Evolutionary conservation across 2,113 vertebrate species (phyloP).

Genomic region (Puntigrus tetrazona): DNA sequence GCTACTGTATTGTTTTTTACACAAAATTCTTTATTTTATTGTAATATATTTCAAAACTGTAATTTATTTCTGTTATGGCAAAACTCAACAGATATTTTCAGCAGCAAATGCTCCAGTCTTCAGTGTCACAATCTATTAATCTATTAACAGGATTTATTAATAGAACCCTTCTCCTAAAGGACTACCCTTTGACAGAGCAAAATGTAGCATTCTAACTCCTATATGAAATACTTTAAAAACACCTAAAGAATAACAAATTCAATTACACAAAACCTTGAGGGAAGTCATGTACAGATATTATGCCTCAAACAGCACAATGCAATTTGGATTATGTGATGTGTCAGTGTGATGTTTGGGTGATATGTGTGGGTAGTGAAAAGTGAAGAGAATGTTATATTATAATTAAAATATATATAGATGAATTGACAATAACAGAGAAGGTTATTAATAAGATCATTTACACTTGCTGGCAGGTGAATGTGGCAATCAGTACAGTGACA

Average conservation of each 20-base stretch:
- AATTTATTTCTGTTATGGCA: too few relatives aligned
- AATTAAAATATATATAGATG: background rate
- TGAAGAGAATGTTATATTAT: background rate
- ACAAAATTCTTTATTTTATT: too few relatives aligned
- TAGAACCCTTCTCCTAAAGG: background rate
- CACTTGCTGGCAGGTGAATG: background rate
- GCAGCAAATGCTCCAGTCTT: too few relatives aligned
- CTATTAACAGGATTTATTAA: slow-evolving; percentile 39
- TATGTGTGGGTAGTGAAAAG: background rate
- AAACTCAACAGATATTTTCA: too few relatives aligned
- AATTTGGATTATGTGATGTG: background rate
- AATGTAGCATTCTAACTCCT: background rate
- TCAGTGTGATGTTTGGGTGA: background rate
- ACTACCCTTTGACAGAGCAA: background rate
- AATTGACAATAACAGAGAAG: background rate
- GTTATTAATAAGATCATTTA: background rate
- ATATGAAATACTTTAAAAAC: slow-evolving; percentile 1
- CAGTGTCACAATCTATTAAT: too few relatives aligned
- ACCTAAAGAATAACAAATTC: background rate
- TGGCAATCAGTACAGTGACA: slow-evolving; percentile 30
- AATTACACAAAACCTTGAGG: background rate
- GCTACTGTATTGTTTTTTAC: too few relatives aligned
- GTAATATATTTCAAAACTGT: too few relatives aligned
- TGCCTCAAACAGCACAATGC: background rate
- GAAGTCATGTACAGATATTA: slow-evolving; percentile 52